Percentiles rank a stretch among this genome's conserved stretches.
These are phyloP conservation scores for Elaphurus davidianus DNA, from an alignment of 2,113 vertebrate genomes.

Conservation along the genomic window DNA sequence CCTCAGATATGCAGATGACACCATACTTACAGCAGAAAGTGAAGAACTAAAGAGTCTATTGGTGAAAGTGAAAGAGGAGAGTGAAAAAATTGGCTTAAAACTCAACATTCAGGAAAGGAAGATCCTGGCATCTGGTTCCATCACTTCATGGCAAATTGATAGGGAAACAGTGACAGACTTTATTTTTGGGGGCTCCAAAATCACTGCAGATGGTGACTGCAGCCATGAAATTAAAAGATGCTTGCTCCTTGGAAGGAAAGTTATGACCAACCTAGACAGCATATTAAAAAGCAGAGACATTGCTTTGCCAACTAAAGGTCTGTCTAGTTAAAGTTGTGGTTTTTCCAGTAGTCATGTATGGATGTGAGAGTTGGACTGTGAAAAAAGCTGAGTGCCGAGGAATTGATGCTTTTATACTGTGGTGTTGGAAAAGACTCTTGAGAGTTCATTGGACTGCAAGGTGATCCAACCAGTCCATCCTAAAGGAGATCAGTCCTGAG, in stretches of 20 bases:
- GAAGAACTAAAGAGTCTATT: background rate
- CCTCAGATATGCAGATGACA: background rate
- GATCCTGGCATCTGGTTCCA: background rate
- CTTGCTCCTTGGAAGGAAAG: background rate
- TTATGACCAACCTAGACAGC: background rate
- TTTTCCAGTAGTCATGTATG: background rate
- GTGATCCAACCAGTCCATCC: no score
- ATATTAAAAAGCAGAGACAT: background rate
- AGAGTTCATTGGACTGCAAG: no score
- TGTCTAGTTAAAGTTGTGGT: background rate
- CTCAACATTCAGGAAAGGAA: background rate
- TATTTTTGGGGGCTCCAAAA: background rate
- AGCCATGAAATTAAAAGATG: background rate
- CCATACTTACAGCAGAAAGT: background rate
- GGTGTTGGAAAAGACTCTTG: no score
- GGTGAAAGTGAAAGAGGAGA: background rate
- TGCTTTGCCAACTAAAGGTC: background rate
- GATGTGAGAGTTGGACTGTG: background rate
- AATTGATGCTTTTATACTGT: no score
- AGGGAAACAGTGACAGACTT: background rate
- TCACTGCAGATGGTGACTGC: background rate
- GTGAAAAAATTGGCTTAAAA: background rate
- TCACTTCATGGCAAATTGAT: background rate
- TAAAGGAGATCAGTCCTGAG: no score
- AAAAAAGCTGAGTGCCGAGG: rapidly evolving